A percentile compares a stretch with the other conserved stretches of the same genome.
phyloP scores from a whole-genome alignment of 2,797 vertebrate genomes.

The Sebastes dallii region DNA sequence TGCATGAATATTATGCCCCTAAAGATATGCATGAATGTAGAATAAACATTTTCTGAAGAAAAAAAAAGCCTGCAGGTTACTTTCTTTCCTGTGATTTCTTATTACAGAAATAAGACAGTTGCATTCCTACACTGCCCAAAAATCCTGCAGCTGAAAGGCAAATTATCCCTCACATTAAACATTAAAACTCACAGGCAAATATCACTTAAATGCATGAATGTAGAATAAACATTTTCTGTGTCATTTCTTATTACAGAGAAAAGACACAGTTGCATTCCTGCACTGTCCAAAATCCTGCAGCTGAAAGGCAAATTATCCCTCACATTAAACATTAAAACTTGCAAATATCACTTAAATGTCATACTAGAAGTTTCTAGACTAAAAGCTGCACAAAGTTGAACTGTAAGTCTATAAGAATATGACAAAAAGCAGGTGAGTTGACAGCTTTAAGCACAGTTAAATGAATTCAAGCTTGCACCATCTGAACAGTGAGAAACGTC shows the following conservation, averaged over 20 bases:
- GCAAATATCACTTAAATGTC: background rate
- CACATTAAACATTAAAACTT: conserved; percentile 15
- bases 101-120: background rate
- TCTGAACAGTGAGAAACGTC: background rate
- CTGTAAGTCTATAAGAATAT: background rate
- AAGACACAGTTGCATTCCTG: background rate
- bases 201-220: background rate
- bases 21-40: too few relatives aligned
- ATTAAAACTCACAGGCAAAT: background rate
- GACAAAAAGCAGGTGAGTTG: background rate
- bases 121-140: background rate
- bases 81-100: background rate
- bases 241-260: background rate
- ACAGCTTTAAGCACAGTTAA: background rate
- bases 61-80: background rate
- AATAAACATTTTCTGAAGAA: background rate
- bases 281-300: background rate
- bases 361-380: background rate
- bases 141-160: background rate
- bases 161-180: background rate
- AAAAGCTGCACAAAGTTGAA: background rate
- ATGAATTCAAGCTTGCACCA: conserved; percentile 1
- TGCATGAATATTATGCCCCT: background rate
- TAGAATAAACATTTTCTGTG: background rate
- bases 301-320: background rate